phyloP scores from a whole-genome alignment of 2,888 invertebrate species.

The Coelinius sp. region DNA sequence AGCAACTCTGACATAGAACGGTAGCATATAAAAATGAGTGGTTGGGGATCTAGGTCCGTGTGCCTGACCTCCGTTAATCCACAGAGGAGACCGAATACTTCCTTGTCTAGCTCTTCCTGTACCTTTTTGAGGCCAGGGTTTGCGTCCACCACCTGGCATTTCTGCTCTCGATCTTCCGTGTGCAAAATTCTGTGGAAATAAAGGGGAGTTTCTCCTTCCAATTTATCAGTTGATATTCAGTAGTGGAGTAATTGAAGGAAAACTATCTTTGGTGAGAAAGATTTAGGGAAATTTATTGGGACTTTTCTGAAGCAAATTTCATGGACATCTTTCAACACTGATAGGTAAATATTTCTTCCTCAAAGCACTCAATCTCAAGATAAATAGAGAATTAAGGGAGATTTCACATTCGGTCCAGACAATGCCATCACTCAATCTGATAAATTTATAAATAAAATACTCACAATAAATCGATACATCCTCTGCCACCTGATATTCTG shows the following conservation, averaged over 20 bases:
- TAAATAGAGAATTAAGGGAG: too few species aligned
- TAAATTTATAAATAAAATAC: conserved; percentile 53
- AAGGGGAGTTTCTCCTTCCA: not conserved
- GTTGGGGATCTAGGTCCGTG: conserved; percentile 95
- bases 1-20: conserved; percentile 80
- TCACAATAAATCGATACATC: conserved; percentile 83
- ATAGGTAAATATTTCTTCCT: too few species aligned
- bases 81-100: conserved; percentile 91
- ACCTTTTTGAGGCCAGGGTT: conserved; percentile 99
- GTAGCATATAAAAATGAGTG: conserved; percentile 94
- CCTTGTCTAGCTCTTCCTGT: conserved; percentile 92
- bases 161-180: conserved; percentile 87
- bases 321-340: too few species aligned
- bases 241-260: not conserved
- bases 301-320: too few species aligned
- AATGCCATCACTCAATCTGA: not conserved
- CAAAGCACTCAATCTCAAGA: not conserved
- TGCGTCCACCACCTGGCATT: conserved; percentile 88
- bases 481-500: conserved; percentile 90
- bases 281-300: too few species aligned
- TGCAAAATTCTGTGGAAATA: conserved; percentile 76
- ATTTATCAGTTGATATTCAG: not conserved
- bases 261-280: too few species aligned
- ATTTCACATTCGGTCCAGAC: not conserved
- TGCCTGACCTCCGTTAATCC: conserved; percentile 84